A percentile compares a stretch with the other conserved stretches of the same genome.
These are phyloP conservation scores for Zaprionus africanus DNA, from an alignment of 1,140 invertebrate species.

Conservation along the genomic window DNA sequence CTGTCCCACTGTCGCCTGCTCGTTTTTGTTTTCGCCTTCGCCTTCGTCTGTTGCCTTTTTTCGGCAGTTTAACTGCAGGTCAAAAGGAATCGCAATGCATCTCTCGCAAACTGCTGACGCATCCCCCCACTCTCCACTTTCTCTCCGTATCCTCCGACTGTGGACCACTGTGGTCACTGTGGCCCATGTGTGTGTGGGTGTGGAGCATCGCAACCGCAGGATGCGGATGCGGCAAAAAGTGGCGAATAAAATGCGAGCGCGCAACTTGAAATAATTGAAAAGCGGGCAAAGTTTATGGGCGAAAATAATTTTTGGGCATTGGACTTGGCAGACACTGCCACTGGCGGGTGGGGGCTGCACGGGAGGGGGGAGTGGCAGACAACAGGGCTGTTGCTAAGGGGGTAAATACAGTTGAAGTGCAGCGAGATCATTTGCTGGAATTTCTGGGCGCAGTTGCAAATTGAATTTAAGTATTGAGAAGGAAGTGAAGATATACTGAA, in stretches of 20 bases:
- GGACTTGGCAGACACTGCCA: constrained; percentile 5
- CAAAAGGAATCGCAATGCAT: constrained; percentile 70
- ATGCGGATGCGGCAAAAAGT: constrained; percentile 39
- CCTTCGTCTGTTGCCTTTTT: constrained; percentile 50
- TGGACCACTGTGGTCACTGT: constrained; percentile 1
- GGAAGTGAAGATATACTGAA: background rate
- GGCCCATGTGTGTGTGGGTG: background rate
- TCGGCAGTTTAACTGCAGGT: constrained; percentile 72
- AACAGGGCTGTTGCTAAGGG: background rate
- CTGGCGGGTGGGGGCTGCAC: background rate
- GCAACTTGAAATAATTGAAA: constrained; percentile 67
- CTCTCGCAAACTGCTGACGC: constrained; percentile 54
- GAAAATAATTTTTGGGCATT: constrained; percentile 56
- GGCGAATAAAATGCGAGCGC: constrained; percentile 45
- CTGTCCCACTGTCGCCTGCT: background rate
- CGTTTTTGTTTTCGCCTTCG: constrained; percentile 3
- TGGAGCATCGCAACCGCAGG: background rate
- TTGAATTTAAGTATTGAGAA: background rate
- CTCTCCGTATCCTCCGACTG: background rate
- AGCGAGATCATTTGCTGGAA: background rate
- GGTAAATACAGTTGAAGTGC: background rate
- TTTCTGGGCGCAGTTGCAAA: background rate
- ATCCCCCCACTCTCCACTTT: constrained; percentile 14
- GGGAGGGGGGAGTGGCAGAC: too few species aligned
- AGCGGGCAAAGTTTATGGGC: constrained; percentile 65